Evolutionary conservation across 2,888 invertebrate genomes (phyloP).

Genomic region (Operophtera brumata): DNA sequence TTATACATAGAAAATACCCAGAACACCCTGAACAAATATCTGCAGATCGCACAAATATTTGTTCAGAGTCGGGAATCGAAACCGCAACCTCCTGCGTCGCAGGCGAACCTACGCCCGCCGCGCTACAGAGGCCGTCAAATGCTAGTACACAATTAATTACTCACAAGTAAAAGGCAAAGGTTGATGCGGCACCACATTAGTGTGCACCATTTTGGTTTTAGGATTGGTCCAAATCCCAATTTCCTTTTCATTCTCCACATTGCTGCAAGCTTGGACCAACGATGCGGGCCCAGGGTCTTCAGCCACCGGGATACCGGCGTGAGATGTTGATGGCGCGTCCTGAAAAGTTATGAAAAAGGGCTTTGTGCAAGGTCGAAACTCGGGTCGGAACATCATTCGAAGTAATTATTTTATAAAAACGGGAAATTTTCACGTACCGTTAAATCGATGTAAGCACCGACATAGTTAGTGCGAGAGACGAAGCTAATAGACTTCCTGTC

Average conservation of each 20-base stretch:
- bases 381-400: not conserved
- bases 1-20: too few relatives aligned
- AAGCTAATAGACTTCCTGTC: too few relatives aligned
- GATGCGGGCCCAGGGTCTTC: constrained; percentile 71
- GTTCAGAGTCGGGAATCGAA: too few relatives aligned
- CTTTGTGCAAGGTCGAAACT: not conserved
- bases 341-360: constrained; percentile 27
- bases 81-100: too few relatives aligned
- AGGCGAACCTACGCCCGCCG: too few relatives aligned
- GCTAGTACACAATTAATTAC: constrained; percentile 33
- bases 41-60: too few relatives aligned
- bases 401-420: too few relatives aligned
- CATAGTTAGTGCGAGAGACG: too few relatives aligned
- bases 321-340: constrained; percentile 75
- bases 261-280: constrained; percentile 65
- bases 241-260: constrained; percentile 74
- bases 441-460: too few relatives aligned
- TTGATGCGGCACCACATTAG: constrained; percentile 71
- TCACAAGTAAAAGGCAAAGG: constrained; percentile 72
- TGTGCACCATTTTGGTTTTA: constrained; percentile 74
- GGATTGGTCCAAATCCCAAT: constrained; percentile 77
- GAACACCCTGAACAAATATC: too few relatives aligned
- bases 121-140: too few relatives aligned
- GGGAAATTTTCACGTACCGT: too few relatives aligned
- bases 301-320: constrained; percentile 50